Base-by-base conservation (phyloP, 1,140 invertebrate species). In the Nomia melanderi region DNA sequence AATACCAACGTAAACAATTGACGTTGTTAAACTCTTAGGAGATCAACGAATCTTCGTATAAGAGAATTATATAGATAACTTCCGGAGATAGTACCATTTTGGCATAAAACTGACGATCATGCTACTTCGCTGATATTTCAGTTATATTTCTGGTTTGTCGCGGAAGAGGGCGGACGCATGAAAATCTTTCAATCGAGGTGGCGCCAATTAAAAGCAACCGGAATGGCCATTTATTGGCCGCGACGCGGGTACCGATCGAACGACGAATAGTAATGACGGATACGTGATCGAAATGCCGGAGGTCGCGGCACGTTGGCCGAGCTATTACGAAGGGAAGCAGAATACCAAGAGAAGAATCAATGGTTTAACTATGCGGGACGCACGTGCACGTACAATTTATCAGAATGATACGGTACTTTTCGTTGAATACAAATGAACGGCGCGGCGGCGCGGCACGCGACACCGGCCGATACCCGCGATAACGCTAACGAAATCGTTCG, bases 311-410 rank as follows among this genome's bases (percentile, higher is more conserved):
- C 54, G 54, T 53, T 31, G 33, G 23, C 54, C 27, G 36, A 14
- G 39, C 71, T 27, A 54, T 78, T 54, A 44, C 63, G 67, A 77
- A 69, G 56, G 77, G 62, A 41, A 33, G 7, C 71, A 36, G 54
- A 50, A 62, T 69, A 65, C 44, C 25, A 76, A 82, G 76, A 69
- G 63, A 73, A 71, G 79, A 77, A 77, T 77, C 63, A 44, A 47
- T 39, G 63, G 67, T 78, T 82, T 78, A 82, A 82, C 64, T 54
- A 67, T 70, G 25, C 62, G 62, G 67, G 73, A 50, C 74, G 50
- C 60, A 70, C 70, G 44, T 36, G 53, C 66, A 41, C 77, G 62
- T 78, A 78, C 80, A 78, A 82, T 83, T 82, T 82, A 78, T 83
- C 69, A 63, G 50, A 59, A 74, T 62, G 81, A 83, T 77, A 73